A percentile compares a stretch with the other conserved stretches of the same genome.
Conservation (phyloP, 2,797 vertebrate genomes). For the Syngnathus rostellatus region DNA sequence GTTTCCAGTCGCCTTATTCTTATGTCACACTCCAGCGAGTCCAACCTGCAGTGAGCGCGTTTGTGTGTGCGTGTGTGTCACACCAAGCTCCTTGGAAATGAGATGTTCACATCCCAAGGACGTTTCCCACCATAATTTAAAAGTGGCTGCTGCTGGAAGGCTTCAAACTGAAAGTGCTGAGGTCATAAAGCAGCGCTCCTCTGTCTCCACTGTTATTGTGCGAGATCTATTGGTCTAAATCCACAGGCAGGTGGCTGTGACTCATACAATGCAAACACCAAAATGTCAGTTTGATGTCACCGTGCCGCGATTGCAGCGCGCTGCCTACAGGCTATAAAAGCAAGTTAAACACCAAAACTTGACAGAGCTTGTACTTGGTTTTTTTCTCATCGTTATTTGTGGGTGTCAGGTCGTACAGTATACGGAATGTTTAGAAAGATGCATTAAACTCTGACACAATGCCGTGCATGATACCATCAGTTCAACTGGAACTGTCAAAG, state of each 20-base stretch:
- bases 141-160: slow-evolving; percentile 62
- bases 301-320: slow-evolving; percentile 28
- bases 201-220: slow-evolving; percentile 64
- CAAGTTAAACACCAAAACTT: slow-evolving; percentile 35
- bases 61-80: slow-evolving; percentile 17
- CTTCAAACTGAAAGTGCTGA: slow-evolving; percentile 64
- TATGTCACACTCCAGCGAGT: slow-evolving; percentile 56
- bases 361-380: slow-evolving; percentile 14
- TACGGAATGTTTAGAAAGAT: not conserved
- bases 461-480: not conserved
- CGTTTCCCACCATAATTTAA: slow-evolving; percentile 70
- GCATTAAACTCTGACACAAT: not conserved
- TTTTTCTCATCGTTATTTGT: slow-evolving; percentile 43
- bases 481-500: not conserved
- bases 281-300: slow-evolving; percentile 23
- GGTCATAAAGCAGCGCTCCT: slow-evolving; percentile 64
- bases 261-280: slow-evolving; percentile 47
- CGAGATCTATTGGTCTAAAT: slow-evolving; percentile 59
- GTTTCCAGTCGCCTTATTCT: slow-evolving; percentile 65
- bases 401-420: slow-evolving; percentile 40
- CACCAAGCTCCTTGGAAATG: slow-evolving; percentile 46
- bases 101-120: slow-evolving; percentile 73
- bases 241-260: slow-evolving; percentile 46
- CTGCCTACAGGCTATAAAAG: slow-evolving; percentile 33
- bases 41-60: slow-evolving; percentile 42